Percentiles rank a stretch among this genome's conserved stretches.
Evolutionary conservation across 1,140 invertebrate genomes (phyloP).

Genomic region (Campoletis sonorensis): DNA sequence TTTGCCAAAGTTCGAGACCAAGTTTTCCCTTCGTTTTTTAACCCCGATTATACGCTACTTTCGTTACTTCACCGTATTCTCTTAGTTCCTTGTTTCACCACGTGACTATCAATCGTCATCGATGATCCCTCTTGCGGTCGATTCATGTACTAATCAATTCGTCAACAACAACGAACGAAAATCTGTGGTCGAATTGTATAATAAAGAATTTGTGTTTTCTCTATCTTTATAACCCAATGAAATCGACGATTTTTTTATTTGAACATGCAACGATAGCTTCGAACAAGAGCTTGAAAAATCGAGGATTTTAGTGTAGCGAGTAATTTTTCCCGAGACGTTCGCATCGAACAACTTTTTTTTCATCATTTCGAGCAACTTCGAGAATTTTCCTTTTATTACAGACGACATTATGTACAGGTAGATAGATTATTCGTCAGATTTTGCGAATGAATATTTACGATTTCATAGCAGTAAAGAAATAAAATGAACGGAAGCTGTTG

Average conservation of each 20-base stretch:
- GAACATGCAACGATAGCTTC: too few relatives aligned
- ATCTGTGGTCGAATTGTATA: neutral
- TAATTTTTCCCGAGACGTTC: too few relatives aligned
- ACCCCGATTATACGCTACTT: neutral
- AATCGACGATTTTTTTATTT: neutral
- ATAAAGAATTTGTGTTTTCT: too few relatives aligned
- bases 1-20: constrained; percentile 65
- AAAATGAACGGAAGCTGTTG: neutral
- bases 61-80: neutral
- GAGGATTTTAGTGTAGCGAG: too few relatives aligned
- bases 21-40: neutral
- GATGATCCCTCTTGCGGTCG: neutral
- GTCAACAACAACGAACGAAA: neutral
- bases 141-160: neutral
- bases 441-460: neutral
- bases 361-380: too few relatives aligned
- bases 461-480: neutral
- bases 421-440: too few relatives aligned
- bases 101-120: too few relatives aligned
- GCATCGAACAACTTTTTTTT: too few relatives aligned
- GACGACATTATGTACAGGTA: too few relatives aligned
- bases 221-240: neutral
- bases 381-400: too few relatives aligned
- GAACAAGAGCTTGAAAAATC: too few relatives aligned
- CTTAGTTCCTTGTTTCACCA: neutral